Conservation (phyloP, 2,797 vertebrate genomes). For the Pangasius macronema region DNA sequence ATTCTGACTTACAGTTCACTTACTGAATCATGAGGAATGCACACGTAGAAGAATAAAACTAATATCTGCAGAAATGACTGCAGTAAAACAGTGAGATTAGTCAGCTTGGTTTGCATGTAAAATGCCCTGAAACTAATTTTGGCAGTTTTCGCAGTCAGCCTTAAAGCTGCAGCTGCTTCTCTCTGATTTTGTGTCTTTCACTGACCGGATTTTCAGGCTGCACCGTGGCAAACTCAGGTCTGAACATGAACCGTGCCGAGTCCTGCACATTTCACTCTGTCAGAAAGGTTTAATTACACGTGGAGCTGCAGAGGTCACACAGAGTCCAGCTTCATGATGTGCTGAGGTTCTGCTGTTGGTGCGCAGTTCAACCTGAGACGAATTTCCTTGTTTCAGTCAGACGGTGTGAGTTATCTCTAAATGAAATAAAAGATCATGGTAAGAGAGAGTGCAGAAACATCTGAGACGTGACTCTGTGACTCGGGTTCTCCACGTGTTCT, state of each 20-base stretch:
- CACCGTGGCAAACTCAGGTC: background rate
- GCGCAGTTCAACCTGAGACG: slow-evolving; percentile 1
- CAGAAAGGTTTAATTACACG: slow-evolving; percentile 16
- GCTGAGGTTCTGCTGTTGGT: background rate
- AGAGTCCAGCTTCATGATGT: background rate
- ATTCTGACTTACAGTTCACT: background rate
- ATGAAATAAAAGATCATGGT: background rate
- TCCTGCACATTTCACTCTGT: slow-evolving; percentile 18
- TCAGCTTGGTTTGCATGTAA: background rate
- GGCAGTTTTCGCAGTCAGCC: background rate
- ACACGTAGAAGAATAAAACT: background rate
- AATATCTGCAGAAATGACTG: background rate
- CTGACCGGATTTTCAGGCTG: background rate
- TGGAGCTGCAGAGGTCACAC: background rate
- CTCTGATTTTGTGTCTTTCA: background rate
- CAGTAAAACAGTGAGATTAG: background rate
- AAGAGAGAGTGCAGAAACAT: background rate
- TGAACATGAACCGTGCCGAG: slow-evolving; percentile 29
- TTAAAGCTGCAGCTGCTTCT: background rate
- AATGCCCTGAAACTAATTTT: background rate
- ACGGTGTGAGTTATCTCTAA: background rate
- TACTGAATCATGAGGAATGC: background rate
- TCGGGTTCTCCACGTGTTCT: too few species aligned
- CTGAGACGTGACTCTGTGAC: background rate
- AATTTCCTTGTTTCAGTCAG: background rate